A percentile compares a stretch with the other conserved stretches of the same genome.
Evolutionary conservation across 2,888 invertebrate genomes (phyloP).

Genomic region (Eumerus sabulonum): DNA sequence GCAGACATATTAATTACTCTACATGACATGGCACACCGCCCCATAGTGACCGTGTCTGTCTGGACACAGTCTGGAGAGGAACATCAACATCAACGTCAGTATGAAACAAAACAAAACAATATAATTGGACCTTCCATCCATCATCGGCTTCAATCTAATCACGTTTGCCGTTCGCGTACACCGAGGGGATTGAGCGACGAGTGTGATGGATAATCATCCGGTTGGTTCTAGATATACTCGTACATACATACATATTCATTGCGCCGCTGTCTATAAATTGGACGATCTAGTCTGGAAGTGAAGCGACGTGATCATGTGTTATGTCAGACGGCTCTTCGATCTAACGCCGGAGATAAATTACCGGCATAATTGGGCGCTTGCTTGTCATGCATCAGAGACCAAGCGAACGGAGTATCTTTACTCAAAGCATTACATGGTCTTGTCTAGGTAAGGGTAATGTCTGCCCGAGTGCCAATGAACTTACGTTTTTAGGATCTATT

Average conservation of each 20-base stretch:
- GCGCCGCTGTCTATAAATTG: neutral
- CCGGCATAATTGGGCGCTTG: constrained; percentile 38
- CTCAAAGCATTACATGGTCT: no score
- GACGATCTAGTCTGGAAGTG: constrained; percentile 9
- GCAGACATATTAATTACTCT: constrained; percentile 56
- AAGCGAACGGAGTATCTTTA: no score
- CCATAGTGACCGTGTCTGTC: constrained; percentile 37
- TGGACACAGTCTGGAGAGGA: constrained; percentile 58
- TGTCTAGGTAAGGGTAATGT: no score
- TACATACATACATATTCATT: neutral
- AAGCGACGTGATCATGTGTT: constrained; percentile 38
- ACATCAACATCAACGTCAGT: constrained; percentile 15
- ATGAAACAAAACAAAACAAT: constrained; percentile 15
- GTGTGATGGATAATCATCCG: no score
- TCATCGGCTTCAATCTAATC: neutral
- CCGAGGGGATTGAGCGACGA: neutral
- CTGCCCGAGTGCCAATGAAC: no score
- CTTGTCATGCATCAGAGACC: no score
- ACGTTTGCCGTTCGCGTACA: neutral
- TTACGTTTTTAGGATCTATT: no score
- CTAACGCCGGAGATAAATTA: constrained; percentile 45
- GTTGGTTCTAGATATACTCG: no score
- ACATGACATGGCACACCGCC: neutral
- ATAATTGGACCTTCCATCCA: constrained; percentile 10
- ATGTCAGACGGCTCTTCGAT: constrained; percentile 32